phyloP scores from a whole-genome alignment of 2,797 vertebrate species.

The Pseudochirops corinnae region DNA sequence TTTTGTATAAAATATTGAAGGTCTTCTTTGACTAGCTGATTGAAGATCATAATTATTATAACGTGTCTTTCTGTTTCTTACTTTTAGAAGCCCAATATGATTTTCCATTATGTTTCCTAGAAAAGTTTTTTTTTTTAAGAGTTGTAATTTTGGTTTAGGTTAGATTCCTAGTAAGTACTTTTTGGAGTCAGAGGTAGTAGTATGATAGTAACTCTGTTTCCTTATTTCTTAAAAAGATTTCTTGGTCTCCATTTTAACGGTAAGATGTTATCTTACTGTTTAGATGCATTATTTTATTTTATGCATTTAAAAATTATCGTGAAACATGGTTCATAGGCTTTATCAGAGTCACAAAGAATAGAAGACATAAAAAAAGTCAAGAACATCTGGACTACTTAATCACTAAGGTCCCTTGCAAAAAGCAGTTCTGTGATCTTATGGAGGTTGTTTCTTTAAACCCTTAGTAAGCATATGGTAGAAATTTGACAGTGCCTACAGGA shows the following conservation, averaged over 20 bases:
- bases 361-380: background rate
- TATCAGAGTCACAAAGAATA: background rate
- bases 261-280: slow-evolving; percentile 27
- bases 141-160: too few relatives aligned
- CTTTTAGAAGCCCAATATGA: background rate
- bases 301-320: too few relatives aligned
- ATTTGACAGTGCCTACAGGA: background rate
- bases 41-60: slow-evolving; percentile 11
- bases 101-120: background rate
- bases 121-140: background rate
- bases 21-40: slow-evolving; percentile 26
- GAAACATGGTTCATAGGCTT: background rate
- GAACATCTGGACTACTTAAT: background rate
- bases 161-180: too few relatives aligned
- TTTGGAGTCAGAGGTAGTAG: too few relatives aligned
- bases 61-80: slow-evolving; percentile 17
- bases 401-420: background rate
- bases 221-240: slow-evolving; percentile 33
- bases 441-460: background rate
- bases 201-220: slow-evolving; percentile 33
- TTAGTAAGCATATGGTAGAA: background rate
- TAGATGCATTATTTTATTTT: background rate
- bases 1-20: slow-evolving; percentile 35
- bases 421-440: background rate
- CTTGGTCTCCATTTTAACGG: slow-evolving; percentile 58